Evolutionary conservation across 1,140 invertebrate genomes (phyloP).

Genomic region (Muscidifurax raptorellus): DNA sequence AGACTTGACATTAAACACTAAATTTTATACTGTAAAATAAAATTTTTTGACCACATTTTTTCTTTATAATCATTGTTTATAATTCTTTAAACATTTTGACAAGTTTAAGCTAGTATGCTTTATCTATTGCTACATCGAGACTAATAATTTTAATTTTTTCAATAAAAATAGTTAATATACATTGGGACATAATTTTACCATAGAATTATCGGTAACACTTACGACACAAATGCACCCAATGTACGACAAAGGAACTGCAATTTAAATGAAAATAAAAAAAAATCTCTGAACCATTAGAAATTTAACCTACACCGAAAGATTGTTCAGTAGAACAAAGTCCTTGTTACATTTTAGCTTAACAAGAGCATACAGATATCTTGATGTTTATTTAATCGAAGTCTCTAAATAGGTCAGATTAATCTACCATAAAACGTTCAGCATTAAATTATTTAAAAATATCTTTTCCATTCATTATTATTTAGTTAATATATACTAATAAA

Average conservation of each 20-base stretch:
- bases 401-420: slow-evolving; percentile 44
- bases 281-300: slow-evolving; percentile 33
- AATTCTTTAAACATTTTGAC: slow-evolving; percentile 12
- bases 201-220: slow-evolving; percentile 43
- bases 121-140: slow-evolving; percentile 36
- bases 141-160: slow-evolving; percentile 48
- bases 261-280: slow-evolving; percentile 48
- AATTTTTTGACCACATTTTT: slow-evolving; percentile 18
- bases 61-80: background rate
- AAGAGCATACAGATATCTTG: slow-evolving; percentile 44
- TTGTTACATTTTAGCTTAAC: slow-evolving; percentile 37
- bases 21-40: slow-evolving; percentile 47
- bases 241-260: slow-evolving; percentile 33
- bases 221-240: slow-evolving; percentile 47
- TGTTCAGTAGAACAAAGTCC: slow-evolving; percentile 32
- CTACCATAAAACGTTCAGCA: slow-evolving; percentile 51
- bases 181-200: slow-evolving; percentile 50
- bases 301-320: slow-evolving; percentile 49
- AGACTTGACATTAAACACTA: slow-evolving; percentile 39
- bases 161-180: slow-evolving; percentile 55
- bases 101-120: slow-evolving; percentile 13
- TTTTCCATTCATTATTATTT: slow-evolving; percentile 48
- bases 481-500: slow-evolving; percentile 55
- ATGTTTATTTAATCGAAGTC: slow-evolving; percentile 42
- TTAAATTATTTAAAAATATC: slow-evolving; percentile 59